Evolutionary conservation across 2,113 vertebrate species (phyloP).

Genomic region (Clarias gariepinus): DNA sequence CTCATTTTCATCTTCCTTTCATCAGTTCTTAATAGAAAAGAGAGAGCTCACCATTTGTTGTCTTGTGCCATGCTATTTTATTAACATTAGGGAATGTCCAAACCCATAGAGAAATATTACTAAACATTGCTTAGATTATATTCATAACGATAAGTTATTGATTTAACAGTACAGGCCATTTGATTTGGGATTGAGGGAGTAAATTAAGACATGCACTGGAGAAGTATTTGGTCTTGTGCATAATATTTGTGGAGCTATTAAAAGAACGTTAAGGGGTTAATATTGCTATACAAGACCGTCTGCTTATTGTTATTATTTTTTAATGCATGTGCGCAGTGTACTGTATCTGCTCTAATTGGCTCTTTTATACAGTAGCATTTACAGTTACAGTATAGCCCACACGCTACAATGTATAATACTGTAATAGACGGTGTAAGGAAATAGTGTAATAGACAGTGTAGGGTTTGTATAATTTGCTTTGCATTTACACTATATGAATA

Average conservation of each 20-base stretch:
- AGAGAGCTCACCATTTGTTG: background rate
- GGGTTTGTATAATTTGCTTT: background rate
- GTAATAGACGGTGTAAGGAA: background rate
- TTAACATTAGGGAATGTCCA: slow-evolving; percentile 14
- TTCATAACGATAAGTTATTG: slow-evolving; percentile 18
- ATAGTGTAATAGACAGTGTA: background rate
- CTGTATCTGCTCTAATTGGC: slow-evolving; percentile 33
- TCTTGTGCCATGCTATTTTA: slow-evolving; percentile 14
- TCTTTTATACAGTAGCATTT: slow-evolving; percentile 11
- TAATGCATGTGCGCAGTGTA: background rate
- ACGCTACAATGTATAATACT: background rate
- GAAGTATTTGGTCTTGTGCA: slow-evolving; percentile 10
- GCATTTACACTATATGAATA: background rate
- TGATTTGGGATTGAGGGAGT: slow-evolving; percentile 18
- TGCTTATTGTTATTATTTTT: slow-evolving; percentile 7
- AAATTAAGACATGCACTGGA: slow-evolving; percentile 21
- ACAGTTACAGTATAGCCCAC: slow-evolving; percentile 14
- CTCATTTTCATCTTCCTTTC: slow-evolving; percentile 1
- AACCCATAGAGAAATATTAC: background rate
- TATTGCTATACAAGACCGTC: background rate
- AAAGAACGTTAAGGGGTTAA: slow-evolving; percentile 28
- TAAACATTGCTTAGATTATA: slow-evolving; percentile 18
- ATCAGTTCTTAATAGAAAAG: slow-evolving; percentile 3
- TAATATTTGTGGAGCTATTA: slow-evolving; percentile 44
- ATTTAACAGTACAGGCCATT: slow-evolving; percentile 1